Conservation (phyloP, 2,113 vertebrate genomes). For the Argyrosomus japonicus region DNA sequence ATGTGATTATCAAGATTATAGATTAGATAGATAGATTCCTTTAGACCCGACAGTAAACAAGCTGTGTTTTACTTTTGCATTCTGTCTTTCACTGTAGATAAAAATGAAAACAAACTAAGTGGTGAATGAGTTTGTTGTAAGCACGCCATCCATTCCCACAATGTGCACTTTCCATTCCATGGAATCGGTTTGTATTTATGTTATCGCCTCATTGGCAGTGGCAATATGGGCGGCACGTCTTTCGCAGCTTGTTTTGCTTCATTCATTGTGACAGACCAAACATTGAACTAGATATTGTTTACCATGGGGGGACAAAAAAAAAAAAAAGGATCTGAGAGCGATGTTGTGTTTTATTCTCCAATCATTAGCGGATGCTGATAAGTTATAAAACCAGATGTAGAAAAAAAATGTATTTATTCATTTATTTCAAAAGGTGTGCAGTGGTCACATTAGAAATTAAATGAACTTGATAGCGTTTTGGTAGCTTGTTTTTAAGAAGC, state of each 20-base stretch:
- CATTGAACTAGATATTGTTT: neutral
- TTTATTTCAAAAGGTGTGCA: neutral
- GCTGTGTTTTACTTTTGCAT: neutral
- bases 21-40: neutral
- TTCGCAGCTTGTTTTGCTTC: neutral
- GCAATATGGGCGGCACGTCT: neutral
- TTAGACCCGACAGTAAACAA: neutral
- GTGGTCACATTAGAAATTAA: neutral
- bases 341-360: neutral
- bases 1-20: neutral
- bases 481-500: conserved; percentile 21
- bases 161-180: neutral
- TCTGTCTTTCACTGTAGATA: neutral
- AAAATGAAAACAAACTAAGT: neutral
- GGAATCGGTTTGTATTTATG: conserved; percentile 3
- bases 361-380: neutral
- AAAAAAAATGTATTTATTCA: neutral
- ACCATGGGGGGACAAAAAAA: no score
- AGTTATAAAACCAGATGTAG: neutral
- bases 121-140: no score
- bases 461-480: neutral
- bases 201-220: neutral
- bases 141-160: neutral
- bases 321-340: neutral
- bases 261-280: neutral